phyloP scores from a whole-genome alignment of 1,140 invertebrate species.

The Drosophila chauvacae region DNA sequence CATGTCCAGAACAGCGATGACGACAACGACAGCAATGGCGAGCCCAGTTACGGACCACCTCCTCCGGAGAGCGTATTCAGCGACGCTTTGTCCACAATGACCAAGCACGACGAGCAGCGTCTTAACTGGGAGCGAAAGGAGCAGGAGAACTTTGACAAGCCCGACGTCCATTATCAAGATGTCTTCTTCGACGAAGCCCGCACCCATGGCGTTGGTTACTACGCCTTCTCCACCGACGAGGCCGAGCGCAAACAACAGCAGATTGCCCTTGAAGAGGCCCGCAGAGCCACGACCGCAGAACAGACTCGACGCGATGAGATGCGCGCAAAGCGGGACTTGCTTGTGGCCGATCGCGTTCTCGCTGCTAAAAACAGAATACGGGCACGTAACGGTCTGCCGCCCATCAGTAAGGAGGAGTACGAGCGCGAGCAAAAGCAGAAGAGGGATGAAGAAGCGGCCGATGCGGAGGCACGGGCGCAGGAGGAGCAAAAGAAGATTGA shows the following conservation, averaged over 20 bases:
- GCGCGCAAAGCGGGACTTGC: slow-evolving; percentile 88
- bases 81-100: slow-evolving; percentile 76
- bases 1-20: slow-evolving; percentile 21
- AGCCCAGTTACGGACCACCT: slow-evolving; percentile 44
- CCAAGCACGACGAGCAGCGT: slow-evolving; percentile 85
- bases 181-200: slow-evolving; percentile 95
- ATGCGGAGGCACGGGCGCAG: slow-evolving; percentile 85
- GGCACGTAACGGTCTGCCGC: slow-evolving; percentile 90
- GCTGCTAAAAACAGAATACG: slow-evolving; percentile 92
- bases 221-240: slow-evolving; percentile 94
- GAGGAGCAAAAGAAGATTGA: slow-evolving; percentile 84
- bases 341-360: slow-evolving; percentile 90
- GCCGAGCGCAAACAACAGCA: slow-evolving; percentile 90
- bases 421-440: slow-evolving; percentile 51
- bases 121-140: slow-evolving; percentile 88
- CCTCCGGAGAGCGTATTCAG: slow-evolving; percentile 64
- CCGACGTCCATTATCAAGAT: slow-evolving; percentile 95
- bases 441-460: slow-evolving; percentile 83
- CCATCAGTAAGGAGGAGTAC: slow-evolving; percentile 77
- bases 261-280: slow-evolving; percentile 88
- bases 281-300: slow-evolving; percentile 89
- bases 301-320: slow-evolving; percentile 88
- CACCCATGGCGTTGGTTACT: slow-evolving; percentile 95
- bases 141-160: slow-evolving; percentile 86
- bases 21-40: slow-evolving; percentile 24